Evolutionary conservation across 2,888 invertebrate genomes (phyloP), one percentile per base, ranked within the genome.

Genomic region (Trachelus troglodyta): DNA sequence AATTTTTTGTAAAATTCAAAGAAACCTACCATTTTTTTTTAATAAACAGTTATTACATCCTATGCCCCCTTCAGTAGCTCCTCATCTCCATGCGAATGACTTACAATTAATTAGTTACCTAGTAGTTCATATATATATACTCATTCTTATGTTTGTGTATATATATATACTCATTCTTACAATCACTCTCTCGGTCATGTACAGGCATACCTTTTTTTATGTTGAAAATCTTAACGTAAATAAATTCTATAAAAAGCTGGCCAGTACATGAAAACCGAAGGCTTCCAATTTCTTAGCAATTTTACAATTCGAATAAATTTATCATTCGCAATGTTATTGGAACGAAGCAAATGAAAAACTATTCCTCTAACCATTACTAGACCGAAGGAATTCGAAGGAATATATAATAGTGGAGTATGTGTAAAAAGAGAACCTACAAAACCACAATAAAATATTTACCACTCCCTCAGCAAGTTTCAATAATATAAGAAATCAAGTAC

Each of bases 51-150:
- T 69, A 35, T 34, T 74, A 34, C 34, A 33, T 34, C 34, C 56
- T 79, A 56, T 33, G 74, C 80, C 81, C 83, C 84, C 85, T 81
- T 80, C 81, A 77, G 77, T 81, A 82, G 84, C 80, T 80, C 78
- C 74, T 79, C n/a, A 31, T 35, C 74, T 74, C 37, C 12, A 74
- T 30, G 35, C n/a, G 30, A 71, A 34, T 74, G 78, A 78, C 81
- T 83, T 87, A 87, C 75, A 82, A 76, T 84, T 85, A 87, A 83
- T 86, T 83, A 86, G 79, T 81, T 80, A 79, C 69, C 82, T 84
- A 86, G 78, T 81, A 85, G 81, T 84, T 86, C 35, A 71, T 81
- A 82, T 85, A 85, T 86, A 85, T 85, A 83, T 82, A 85, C 75
- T 75, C 79, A 76, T 79, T 79, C 76, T 76, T 77, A 73, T 77